phyloP scores from a whole-genome alignment of 2,113 vertebrate species.

The Campylomormyrus tamandua region DNA sequence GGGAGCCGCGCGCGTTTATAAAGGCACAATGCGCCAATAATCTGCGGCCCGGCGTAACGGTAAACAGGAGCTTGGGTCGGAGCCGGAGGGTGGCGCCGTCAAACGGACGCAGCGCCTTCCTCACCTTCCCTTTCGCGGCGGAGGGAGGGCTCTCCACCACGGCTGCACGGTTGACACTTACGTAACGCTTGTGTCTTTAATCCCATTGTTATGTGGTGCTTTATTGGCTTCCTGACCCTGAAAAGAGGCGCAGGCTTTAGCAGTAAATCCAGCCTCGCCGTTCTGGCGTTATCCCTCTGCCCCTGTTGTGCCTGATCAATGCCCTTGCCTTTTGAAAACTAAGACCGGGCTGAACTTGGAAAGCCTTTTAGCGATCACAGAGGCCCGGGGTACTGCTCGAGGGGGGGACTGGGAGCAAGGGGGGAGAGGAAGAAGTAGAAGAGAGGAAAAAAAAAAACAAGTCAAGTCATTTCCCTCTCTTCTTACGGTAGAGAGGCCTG shows the following conservation, averaged over 20 bases:
- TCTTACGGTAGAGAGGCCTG: constrained; percentile 76
- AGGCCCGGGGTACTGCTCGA: constrained; percentile 67
- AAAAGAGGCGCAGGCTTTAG: constrained; percentile 77
- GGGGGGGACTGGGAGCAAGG: constrained; percentile 47
- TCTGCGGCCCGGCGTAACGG: constrained; percentile 56
- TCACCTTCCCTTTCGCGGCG: constrained; percentile 7
- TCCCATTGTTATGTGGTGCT: constrained; percentile 76
- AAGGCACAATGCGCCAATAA: constrained; percentile 66
- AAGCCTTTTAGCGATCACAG: constrained; percentile 61
- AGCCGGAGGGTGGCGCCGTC: constrained; percentile 31
- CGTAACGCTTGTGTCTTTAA: constrained; percentile 76
- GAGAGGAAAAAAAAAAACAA: constrained; percentile 47
- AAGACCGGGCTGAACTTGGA: constrained; percentile 74
- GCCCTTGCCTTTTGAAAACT: constrained; percentile 77
- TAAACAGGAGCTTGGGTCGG: constrained; percentile 44
- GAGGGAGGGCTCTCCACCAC: constrained; percentile 23
- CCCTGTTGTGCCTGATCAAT: constrained; percentile 79
- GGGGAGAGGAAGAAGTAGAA: constrained; percentile 44
- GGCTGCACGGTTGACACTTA: constrained; percentile 66
- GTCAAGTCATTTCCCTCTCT: constrained; percentile 72
- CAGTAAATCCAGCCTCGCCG: constrained; percentile 76
- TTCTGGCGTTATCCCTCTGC: constrained; percentile 73
- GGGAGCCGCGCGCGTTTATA: constrained; percentile 61
- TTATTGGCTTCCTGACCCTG: constrained; percentile 68
- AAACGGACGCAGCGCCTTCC: constrained; percentile 37